Evolutionary conservation across 2,113 vertebrate species (phyloP).

Genomic region (Sakesphorus luctuosus): DNA sequence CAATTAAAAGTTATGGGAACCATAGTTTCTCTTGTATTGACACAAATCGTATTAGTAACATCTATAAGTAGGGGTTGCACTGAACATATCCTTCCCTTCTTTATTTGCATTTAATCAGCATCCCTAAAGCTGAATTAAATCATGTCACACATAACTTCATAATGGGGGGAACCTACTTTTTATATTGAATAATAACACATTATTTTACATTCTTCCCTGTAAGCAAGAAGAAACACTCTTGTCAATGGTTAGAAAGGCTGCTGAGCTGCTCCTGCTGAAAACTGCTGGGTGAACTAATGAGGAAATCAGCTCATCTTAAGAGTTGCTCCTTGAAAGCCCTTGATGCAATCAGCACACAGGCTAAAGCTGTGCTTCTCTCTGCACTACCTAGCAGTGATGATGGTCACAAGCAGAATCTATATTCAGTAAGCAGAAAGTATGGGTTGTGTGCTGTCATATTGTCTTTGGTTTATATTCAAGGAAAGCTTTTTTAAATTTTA

Average conservation of each 20-base stretch:
- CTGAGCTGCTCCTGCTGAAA: constrained; percentile 4
- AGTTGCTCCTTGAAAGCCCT: not conserved
- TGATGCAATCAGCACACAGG: not conserved
- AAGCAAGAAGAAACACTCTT: not conserved
- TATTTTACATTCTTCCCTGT: not conserved
- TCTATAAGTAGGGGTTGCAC: not conserved
- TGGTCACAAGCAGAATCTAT: not conserved
- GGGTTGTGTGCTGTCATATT: not conserved
- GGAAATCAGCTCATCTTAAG: not conserved
- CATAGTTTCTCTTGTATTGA: not conserved
- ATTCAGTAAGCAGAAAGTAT: not conserved
- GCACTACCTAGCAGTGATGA: not conserved
- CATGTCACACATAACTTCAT: not conserved
- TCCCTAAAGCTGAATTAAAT: not conserved
- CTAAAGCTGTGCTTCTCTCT: not conserved
- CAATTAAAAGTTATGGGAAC: not conserved
- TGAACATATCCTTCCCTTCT: not conserved
- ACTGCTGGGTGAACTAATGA: not conserved
- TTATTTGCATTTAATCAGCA: not conserved
- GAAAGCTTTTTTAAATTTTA: not conserved
- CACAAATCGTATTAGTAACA: not conserved
- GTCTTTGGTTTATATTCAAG: not conserved
- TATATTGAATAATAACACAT: not conserved
- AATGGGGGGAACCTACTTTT: not conserved
- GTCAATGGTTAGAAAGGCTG: not conserved